A percentile compares a stretch with the other conserved stretches of the same genome.
Conservation (phyloP, 2,113 vertebrate genomes). For the Todiramphus chloris region DNA sequence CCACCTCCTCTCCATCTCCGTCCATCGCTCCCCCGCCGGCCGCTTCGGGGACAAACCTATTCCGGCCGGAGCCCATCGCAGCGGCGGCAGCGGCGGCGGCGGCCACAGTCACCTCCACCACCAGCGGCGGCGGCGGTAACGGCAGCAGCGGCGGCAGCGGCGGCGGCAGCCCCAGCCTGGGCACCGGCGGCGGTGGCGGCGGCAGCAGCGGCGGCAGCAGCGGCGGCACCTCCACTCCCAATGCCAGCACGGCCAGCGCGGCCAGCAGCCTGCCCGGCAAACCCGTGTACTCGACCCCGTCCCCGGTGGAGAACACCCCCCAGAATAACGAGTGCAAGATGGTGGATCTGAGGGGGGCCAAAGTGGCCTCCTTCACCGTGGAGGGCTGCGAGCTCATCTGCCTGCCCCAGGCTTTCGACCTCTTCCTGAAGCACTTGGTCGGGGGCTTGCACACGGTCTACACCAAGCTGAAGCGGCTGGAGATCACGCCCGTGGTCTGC, state of each 20-base stretch:
- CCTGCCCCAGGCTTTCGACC: constrained; percentile 97
- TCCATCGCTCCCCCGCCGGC: constrained; percentile 65
- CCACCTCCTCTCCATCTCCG: constrained; percentile 90
- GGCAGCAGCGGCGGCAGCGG: neutral
- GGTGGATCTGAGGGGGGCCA: constrained; percentile 96
- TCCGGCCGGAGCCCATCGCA: constrained; percentile 85
- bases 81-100: neutral
- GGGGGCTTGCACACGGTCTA: constrained; percentile 98
- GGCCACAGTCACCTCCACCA: constrained; percentile 35
- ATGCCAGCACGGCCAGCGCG: constrained; percentile 74
- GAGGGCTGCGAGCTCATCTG: constrained; percentile 98
- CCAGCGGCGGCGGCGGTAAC: neutral
- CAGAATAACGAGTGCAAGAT: constrained; percentile 99
- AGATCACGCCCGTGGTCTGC: constrained; percentile 98
- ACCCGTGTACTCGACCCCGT: constrained; percentile 97
- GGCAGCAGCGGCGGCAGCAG: neutral
- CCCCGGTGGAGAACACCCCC: constrained; percentile 97
- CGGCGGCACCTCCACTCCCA: constrained; percentile 77
- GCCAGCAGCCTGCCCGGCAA: constrained; percentile 83
- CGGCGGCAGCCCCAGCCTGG: constrained; percentile 23
- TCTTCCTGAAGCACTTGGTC: constrained; percentile 98
- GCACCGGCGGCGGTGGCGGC: neutral
- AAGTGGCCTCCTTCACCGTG: constrained; percentile 98
- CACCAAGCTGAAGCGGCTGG: constrained; percentile 98
- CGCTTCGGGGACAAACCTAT: constrained; percentile 83